A percentile compares a stretch with the other conserved stretches of the same genome.
phyloP scores from a whole-genome alignment of 2,113 vertebrate species.

The Onychostoma macrolepis region DNA sequence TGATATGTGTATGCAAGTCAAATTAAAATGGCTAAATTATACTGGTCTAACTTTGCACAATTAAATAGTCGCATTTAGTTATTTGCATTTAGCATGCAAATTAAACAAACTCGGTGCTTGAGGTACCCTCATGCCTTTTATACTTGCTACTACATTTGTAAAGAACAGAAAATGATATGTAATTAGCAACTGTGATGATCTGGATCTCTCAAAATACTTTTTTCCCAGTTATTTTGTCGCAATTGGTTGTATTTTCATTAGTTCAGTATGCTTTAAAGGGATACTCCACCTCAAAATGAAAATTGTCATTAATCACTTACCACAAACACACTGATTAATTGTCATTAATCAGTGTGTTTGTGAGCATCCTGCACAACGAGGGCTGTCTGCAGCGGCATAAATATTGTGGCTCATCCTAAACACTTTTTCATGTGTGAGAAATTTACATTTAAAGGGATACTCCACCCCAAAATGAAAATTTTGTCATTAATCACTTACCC shows the following conservation, averaged over 20 bases:
- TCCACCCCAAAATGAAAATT: too few relatives aligned
- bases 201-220: not conserved
- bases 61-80: not conserved
- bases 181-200: not conserved
- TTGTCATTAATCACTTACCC: too few relatives aligned
- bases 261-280: slow-evolving; percentile 9
- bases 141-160: not conserved
- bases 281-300: too few relatives aligned
- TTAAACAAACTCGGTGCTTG: not conserved
- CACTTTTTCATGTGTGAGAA: too few relatives aligned
- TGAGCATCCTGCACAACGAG: too few relatives aligned
- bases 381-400: too few relatives aligned
- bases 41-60: not conserved
- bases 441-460: too few relatives aligned
- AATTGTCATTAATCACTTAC: too few relatives aligned
- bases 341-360: too few relatives aligned
- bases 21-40: not conserved
- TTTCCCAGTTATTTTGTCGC: not conserved
- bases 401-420: too few relatives aligned
- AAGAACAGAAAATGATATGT: not conserved
- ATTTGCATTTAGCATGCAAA: not conserved
- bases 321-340: too few relatives aligned
- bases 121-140: not conserved
- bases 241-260: slow-evolving; percentile 32
- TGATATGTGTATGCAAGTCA: not conserved